These are phyloP conservation scores for Tillus elongatus DNA, from an alignment of 2,888 invertebrate species.

Conservation along the genomic window DNA sequence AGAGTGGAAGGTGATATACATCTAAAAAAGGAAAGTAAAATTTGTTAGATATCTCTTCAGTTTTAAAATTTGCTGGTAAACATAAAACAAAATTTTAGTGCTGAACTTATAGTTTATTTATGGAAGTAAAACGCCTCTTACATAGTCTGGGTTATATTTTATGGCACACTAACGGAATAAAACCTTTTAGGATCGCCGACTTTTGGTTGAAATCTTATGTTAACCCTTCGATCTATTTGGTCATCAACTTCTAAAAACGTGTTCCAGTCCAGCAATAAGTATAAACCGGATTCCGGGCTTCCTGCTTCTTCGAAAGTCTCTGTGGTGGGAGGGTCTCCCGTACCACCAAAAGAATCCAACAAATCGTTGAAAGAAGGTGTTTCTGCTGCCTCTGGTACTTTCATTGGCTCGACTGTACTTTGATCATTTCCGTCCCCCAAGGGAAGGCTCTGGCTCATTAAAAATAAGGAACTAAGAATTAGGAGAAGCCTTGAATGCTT, in stretches of 20 bases:
- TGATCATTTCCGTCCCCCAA: too few relatives aligned
- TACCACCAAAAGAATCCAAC: constrained; percentile 66
- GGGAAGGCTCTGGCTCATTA: too few relatives aligned
- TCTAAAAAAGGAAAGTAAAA: too few relatives aligned
- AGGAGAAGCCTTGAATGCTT: too few relatives aligned
- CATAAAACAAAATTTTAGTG: too few relatives aligned
- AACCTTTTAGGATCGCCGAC: constrained; percentile 70
- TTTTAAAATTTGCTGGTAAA: too few relatives aligned
- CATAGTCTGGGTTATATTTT: constrained; percentile 32
- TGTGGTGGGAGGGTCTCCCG: constrained; percentile 51
- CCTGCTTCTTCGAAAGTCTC: constrained; percentile 31
- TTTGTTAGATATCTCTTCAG: too few relatives aligned
- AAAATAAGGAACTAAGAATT: too few relatives aligned
- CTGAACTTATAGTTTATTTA: too few relatives aligned
- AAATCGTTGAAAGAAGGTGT: constrained; percentile 51
- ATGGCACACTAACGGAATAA: constrained; percentile 61
- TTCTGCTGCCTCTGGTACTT: constrained; percentile 28
- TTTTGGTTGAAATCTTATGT: constrained; percentile 68
- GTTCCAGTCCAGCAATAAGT: constrained; percentile 77
- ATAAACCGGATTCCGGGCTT: constrained; percentile 64
- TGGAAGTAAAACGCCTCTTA: too few relatives aligned
- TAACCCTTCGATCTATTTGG: constrained; percentile 58
- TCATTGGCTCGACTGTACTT: too few relatives aligned
- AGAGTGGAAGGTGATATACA: too few relatives aligned
- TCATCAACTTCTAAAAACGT: constrained; percentile 71